A percentile compares a stretch with the other conserved stretches of the same genome.
Conservation (phyloP, 2,113 vertebrate genomes). For the Datnioides undecimradiatus region DNA sequence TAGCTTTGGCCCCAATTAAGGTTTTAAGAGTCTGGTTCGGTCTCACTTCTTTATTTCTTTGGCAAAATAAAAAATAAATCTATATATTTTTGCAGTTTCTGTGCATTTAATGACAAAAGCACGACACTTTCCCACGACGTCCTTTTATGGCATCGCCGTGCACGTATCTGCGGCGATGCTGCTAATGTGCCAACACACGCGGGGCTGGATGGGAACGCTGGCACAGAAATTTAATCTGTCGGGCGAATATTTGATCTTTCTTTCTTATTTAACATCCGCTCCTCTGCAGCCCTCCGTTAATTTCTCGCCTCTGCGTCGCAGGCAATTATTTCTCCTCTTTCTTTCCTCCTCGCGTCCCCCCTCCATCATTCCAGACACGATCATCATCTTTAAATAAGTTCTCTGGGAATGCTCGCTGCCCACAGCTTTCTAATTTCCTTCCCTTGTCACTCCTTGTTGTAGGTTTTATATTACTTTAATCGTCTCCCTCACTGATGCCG, state of each 20-base stretch:
- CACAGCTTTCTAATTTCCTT: conserved; percentile 56
- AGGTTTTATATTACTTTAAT: conserved; percentile 61
- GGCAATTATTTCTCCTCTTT: neutral
- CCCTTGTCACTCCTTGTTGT: conserved; percentile 46
- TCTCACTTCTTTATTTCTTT: too few relatives aligned
- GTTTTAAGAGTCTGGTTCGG: too few relatives aligned
- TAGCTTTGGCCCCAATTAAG: too few relatives aligned
- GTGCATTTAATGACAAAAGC: too few relatives aligned
- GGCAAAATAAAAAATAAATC: too few relatives aligned
- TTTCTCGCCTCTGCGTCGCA: neutral
- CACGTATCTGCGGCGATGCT: too few relatives aligned
- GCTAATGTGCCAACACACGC: neutral
- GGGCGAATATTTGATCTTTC: too few relatives aligned
- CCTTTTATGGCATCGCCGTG: neutral
- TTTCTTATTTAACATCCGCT: too few relatives aligned
- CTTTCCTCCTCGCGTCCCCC: neutral
- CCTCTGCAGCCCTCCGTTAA: neutral
- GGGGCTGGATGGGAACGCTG: too few relatives aligned
- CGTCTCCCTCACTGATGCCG: conserved; percentile 40
- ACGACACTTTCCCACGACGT: neutral
- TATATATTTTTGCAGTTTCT: neutral
- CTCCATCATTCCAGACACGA: conserved; percentile 13
- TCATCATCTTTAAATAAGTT: conserved; percentile 18
- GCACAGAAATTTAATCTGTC: too few relatives aligned
- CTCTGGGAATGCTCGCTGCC: conserved; percentile 38